These are phyloP conservation scores for Ostrea denselamellosa DNA, from an alignment of 1,140 invertebrate species.

Conservation along the genomic window DNA sequence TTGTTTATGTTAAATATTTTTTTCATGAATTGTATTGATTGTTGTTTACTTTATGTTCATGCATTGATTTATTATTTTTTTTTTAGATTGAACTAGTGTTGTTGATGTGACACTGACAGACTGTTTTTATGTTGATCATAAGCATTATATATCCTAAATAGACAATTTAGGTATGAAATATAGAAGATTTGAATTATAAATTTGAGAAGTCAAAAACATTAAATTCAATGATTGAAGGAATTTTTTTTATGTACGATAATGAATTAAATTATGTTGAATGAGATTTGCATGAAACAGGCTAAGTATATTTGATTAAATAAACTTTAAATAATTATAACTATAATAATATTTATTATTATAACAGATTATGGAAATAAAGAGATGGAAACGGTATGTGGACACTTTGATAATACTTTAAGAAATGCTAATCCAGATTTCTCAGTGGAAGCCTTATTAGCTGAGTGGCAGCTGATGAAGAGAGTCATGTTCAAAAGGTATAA, in stretches of 20 bases:
- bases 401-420: slow-evolving; percentile 18
- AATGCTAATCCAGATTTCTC: not conserved
- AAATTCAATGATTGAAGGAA: not conserved
- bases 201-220: too few relatives aligned
- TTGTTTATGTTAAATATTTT: too few relatives aligned
- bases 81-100: slow-evolving; percentile 19
- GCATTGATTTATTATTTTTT: slow-evolving; percentile 5
- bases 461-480: not conserved
- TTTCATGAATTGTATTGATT: too few relatives aligned
- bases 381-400: not conserved
- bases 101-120: not conserved
- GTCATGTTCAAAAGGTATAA: slow-evolving; percentile 1
- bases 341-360: slow-evolving; percentile 7
- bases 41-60: not conserved
- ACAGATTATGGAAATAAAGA: slow-evolving; percentile 26
- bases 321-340: not conserved
- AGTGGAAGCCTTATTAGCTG: not conserved
- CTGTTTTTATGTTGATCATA: not conserved
- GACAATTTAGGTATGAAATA: slow-evolving; percentile 6
- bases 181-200: not conserved
- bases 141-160: not conserved
- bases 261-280: not conserved
- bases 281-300: not conserved
- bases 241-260: slow-evolving; percentile 23
- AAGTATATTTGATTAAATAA: not conserved